Percentiles rank a stretch among this genome's conserved stretches.
These are phyloP conservation scores for Drosophila burlai DNA, from an alignment of 1,140 invertebrate species.

Conservation along the genomic window DNA sequence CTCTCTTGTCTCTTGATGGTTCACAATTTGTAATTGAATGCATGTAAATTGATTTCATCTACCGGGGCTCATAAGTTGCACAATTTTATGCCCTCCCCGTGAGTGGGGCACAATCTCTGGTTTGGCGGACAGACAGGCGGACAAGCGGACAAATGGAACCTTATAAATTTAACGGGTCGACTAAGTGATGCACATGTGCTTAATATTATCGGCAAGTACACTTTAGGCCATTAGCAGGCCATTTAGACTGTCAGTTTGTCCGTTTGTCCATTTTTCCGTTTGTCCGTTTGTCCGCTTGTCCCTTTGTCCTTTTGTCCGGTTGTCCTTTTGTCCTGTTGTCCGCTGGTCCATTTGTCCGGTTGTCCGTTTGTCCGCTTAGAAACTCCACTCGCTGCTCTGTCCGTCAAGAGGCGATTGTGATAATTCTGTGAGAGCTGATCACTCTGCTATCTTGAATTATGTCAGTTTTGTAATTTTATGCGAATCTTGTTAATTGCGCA, in stretches of 20 bases:
- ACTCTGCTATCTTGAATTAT: constrained; percentile 78
- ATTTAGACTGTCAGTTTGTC: constrained; percentile 51
- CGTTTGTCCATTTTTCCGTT: constrained; percentile 14
- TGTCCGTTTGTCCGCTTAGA: constrained; percentile 19
- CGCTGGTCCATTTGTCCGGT: neutral
- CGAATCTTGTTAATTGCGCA: constrained; percentile 80
- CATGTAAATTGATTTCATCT: constrained; percentile 81
- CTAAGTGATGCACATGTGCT: constrained; percentile 69
- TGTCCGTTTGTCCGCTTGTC: constrained; percentile 14
- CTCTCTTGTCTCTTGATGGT: constrained; percentile 56
- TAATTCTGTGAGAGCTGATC: constrained; percentile 56
- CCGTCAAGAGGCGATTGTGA: constrained; percentile 45
- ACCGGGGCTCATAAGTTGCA: constrained; percentile 39
- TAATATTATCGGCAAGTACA: constrained; percentile 84
- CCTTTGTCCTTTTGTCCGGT: neutral
- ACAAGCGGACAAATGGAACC: constrained; percentile 17
- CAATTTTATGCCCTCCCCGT: constrained; percentile 27
- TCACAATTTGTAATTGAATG: constrained; percentile 83
- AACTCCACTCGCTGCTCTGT: neutral
- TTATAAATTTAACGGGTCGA: constrained; percentile 46
- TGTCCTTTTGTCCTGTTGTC: neutral
- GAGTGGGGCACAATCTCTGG: constrained; percentile 40
- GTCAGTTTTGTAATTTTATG: constrained; percentile 83
- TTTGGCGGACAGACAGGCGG: constrained; percentile 10
- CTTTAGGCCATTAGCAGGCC: constrained; percentile 83